These are phyloP conservation scores for Oryzias curvinotus DNA, from an alignment of 2,113 vertebrate genomes.

Conservation along the genomic window DNA sequence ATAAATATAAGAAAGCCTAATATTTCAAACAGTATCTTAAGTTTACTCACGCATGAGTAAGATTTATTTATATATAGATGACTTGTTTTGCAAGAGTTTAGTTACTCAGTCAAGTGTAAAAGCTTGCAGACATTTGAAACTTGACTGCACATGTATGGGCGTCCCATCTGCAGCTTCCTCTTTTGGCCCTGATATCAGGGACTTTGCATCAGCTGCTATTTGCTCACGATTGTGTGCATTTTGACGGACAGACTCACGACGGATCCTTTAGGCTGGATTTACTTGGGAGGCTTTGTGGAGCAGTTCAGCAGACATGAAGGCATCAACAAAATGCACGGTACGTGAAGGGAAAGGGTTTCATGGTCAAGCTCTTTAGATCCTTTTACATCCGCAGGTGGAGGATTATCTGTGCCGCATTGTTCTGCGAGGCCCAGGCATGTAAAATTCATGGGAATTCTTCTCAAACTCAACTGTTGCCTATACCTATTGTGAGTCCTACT, in stretches of 20 bases:
- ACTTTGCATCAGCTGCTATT: neutral
- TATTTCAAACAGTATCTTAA: too few species aligned
- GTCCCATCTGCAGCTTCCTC: slow-evolving; percentile 28
- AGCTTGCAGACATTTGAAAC: slow-evolving; percentile 25
- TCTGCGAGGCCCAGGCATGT: neutral
- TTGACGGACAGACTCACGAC: neutral
- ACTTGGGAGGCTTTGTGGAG: neutral
- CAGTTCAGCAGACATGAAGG: slow-evolving; percentile 20
- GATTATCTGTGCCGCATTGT: neutral
- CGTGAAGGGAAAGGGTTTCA: slow-evolving; percentile 9
- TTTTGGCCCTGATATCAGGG: neutral
- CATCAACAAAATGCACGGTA: slow-evolving; percentile 57
- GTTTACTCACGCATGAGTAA: too few species aligned
- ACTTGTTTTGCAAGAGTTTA: slow-evolving; percentile 1
- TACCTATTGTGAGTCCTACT: neutral
- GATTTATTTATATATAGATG: neutral
- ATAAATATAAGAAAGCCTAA: too few species aligned
- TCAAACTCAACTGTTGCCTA: too few species aligned
- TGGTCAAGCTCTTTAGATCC: neutral
- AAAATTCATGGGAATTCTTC: too few species aligned
- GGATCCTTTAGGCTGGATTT: neutral
- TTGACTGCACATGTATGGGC: neutral
- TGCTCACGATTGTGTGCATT: neutral
- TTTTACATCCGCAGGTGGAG: neutral
- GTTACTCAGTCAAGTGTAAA: neutral